Evolutionary conservation across 2,113 vertebrate genomes (phyloP).

Genomic region (Psittacula cyanocephala): DNA sequence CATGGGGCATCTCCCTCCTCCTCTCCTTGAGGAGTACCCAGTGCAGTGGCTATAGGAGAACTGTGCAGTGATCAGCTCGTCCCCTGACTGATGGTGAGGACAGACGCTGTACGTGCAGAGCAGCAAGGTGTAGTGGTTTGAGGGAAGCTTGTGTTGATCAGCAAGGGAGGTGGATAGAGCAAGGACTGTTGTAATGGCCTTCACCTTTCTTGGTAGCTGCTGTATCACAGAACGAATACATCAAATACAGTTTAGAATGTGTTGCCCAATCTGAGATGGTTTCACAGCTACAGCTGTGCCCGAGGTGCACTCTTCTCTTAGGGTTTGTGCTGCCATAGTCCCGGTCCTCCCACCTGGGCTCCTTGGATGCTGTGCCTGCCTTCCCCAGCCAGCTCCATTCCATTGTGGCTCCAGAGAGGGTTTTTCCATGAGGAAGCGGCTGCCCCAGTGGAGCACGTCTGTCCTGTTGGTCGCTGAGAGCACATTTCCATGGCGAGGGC

Average conservation of each 20-base stretch:
- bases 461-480: accelerated
- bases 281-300: background rate
- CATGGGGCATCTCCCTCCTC: background rate
- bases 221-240: accelerated
- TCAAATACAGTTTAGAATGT: accelerated
- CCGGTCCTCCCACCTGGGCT: accelerated
- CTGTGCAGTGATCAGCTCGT: background rate
- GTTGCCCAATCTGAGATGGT: accelerated
- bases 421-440: accelerated
- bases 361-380: background rate
- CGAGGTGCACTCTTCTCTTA: accelerated
- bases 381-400: accelerated
- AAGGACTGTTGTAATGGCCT: accelerated
- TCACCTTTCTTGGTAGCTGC: background rate
- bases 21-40: background rate
- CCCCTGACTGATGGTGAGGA: accelerated
- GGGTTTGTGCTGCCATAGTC: background rate
- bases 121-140: accelerated
- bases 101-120: accelerated
- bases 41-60: background rate
- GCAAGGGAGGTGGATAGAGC: background rate
- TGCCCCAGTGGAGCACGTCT: accelerated
- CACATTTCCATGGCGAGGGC: accelerated
- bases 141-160: background rate
- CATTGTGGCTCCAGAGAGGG: accelerated